phyloP scores from a whole-genome alignment of 2,797 vertebrate genomes.

The Synanceia verrucosa region DNA sequence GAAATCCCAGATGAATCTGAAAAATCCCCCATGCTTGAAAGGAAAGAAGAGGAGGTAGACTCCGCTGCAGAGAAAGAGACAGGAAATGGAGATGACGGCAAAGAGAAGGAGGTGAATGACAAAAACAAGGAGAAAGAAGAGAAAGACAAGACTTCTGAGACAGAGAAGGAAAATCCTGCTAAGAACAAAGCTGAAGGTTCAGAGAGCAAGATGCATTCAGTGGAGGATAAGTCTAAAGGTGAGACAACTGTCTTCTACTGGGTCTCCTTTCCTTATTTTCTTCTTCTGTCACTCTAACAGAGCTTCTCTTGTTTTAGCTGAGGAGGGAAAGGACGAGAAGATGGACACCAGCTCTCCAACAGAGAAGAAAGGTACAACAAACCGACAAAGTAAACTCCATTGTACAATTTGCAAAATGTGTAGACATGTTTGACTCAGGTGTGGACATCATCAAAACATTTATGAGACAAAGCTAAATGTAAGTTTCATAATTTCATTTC shows the following conservation, averaged over 20 bases:
- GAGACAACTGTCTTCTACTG: constrained; percentile 5
- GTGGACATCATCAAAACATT: background rate
- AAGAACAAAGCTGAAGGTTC: constrained; percentile 74
- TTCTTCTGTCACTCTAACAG: background rate
- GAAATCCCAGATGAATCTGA: constrained; percentile 86
- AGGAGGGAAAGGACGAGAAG: constrained; percentile 82
- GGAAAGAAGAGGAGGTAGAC: constrained; percentile 66
- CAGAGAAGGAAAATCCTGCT: constrained; percentile 59
- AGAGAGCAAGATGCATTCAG: constrained; percentile 65
- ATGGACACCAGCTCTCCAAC: constrained; percentile 75
- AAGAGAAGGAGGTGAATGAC: constrained; percentile 70
- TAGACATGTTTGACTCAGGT: background rate
- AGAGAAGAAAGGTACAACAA: constrained; percentile 85
- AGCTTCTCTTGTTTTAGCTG: constrained; percentile 56
- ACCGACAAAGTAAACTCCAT: background rate
- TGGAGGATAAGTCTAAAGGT: constrained; percentile 79
- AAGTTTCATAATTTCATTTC: background rate
- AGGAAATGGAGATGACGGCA: constrained; percentile 51
- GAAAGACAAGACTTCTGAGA: constrained; percentile 56
- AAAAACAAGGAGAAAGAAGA: constrained; percentile 65
- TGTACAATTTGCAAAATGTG: background rate
- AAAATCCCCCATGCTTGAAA: constrained; percentile 69
- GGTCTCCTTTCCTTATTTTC: background rate
- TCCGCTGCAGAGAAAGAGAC: constrained; percentile 57
- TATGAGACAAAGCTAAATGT: background rate